Percentiles rank a stretch among this genome's conserved stretches.
Conservation (phyloP, 2,888 invertebrate species). For the Ditula angustiorana region DNA sequence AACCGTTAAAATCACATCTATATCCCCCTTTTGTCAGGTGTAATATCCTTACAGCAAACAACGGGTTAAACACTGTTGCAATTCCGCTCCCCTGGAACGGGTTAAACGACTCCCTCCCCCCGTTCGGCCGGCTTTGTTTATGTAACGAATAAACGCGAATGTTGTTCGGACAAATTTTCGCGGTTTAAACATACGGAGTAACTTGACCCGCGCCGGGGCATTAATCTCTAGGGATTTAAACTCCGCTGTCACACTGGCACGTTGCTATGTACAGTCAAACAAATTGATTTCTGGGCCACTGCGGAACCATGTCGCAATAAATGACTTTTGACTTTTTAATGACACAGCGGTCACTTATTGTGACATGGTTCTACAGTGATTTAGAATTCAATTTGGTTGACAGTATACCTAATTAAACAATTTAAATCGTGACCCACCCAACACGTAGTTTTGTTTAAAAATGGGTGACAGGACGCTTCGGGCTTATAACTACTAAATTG, state of each 20-base stretch:
- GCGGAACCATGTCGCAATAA: too few species aligned
- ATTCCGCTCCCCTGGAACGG: constrained; percentile 55
- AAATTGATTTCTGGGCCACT: too few species aligned
- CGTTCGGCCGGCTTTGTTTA: constrained; percentile 57
- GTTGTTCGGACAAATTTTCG: constrained; percentile 42
- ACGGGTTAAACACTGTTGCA: constrained; percentile 53
- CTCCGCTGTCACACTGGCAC: constrained; percentile 44
- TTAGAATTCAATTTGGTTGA: too few species aligned
- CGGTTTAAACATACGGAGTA: constrained; percentile 33
- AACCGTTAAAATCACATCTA: background rate
- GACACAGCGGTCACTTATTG: too few species aligned
- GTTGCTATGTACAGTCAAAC: background rate
- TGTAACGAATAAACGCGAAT: constrained; percentile 59
- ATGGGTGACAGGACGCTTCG: too few species aligned
- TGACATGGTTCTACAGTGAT: too few species aligned
- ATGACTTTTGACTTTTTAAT: too few species aligned
- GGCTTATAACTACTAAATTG: too few species aligned
- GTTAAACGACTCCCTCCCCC: constrained; percentile 62
- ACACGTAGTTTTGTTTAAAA: too few species aligned
- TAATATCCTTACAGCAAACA: constrained; percentile 55
- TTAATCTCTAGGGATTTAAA: constrained; percentile 61
- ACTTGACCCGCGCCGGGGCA: constrained; percentile 46
- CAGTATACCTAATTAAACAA: too few species aligned
- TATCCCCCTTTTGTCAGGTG: constrained; percentile 40
- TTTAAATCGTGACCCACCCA: too few species aligned